A percentile compares a stretch with the other conserved stretches of the same genome.
phyloP scores from a whole-genome alignment of 2,888 invertebrate genomes.

The Torymus texanus region DNA sequence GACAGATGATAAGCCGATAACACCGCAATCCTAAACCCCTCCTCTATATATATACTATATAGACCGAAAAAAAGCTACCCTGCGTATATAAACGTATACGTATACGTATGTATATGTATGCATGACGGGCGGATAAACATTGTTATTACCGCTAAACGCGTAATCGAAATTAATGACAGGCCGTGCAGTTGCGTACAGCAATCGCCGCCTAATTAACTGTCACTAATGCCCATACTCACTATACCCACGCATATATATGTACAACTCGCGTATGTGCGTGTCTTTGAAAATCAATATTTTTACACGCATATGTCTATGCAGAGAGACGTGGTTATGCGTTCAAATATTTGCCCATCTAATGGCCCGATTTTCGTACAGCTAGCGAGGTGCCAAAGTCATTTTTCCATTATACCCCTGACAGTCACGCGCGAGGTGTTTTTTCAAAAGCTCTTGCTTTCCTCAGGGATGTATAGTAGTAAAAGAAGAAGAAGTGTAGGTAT shows the following conservation, averaged over 20 bases:
- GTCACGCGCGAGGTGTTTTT: conserved; percentile 34
- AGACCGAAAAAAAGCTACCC: too few relatives aligned
- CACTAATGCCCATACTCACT: conserved; percentile 18
- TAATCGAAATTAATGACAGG: conserved; percentile 42
- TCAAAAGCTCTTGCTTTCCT: background rate
- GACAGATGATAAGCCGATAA: too few relatives aligned
- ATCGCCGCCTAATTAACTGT: conserved; percentile 31
- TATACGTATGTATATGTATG: background rate
- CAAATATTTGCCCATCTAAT: conserved; percentile 52
- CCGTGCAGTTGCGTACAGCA: background rate
- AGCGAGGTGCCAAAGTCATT: background rate
- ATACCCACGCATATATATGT: background rate
- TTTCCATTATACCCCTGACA: conserved; percentile 14
- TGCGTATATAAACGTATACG: too few relatives aligned
- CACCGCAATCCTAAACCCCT: too few relatives aligned
- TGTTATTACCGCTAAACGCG: conserved; percentile 8
- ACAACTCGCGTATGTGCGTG: too few relatives aligned
- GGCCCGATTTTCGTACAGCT: conserved; percentile 12
- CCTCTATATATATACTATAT: too few relatives aligned
- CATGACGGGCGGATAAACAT: conserved; percentile 24
- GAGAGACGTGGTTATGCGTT: background rate
- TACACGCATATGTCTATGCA: background rate
- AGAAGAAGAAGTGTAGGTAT: background rate
- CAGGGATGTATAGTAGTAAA: background rate
- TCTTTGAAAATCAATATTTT: conserved; percentile 43